These are phyloP conservation scores for Syrrhaptes paradoxus DNA, from an alignment of 2,113 vertebrate genomes.

Conservation along the genomic window DNA sequence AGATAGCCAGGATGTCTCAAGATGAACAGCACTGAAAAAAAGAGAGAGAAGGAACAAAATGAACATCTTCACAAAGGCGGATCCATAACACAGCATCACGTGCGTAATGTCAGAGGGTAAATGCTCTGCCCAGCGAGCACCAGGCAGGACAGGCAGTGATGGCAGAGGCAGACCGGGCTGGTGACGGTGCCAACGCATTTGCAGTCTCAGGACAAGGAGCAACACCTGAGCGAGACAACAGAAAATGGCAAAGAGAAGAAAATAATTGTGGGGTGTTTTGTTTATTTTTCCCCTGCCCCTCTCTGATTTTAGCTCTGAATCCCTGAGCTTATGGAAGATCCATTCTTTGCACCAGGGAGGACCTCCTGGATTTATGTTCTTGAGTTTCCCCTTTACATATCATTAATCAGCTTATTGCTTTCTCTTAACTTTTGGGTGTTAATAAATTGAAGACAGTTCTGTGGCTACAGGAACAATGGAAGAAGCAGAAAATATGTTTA, in stretches of 20 bases:
- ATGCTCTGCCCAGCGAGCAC: not conserved
- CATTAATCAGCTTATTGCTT: not conserved
- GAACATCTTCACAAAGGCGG: not conserved
- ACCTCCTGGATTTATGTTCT: not conserved
- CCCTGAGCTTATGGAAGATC: not conserved
- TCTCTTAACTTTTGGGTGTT: not conserved
- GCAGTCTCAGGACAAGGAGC: not conserved
- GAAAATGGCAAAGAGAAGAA: not conserved
- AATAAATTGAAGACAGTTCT: not conserved
- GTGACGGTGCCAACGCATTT: rapidly evolving
- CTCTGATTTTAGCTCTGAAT: not conserved
- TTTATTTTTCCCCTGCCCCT: not conserved
- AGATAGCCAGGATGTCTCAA: not conserved
- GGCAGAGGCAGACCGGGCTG: not conserved
- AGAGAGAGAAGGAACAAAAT: not conserved
- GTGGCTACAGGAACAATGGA: not conserved
- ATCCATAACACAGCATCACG: too few relatives aligned
- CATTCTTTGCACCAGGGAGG: not conserved
- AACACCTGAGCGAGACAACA: not conserved
- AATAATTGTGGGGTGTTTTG: not conserved
- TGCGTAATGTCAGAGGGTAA: not conserved
- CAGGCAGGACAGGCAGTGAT: not conserved
- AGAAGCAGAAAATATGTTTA: not conserved
- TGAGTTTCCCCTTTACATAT: not conserved
- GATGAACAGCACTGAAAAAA: not conserved